phyloP scores from a whole-genome alignment of 2,797 vertebrate species.

The Meda fulgida region DNA sequence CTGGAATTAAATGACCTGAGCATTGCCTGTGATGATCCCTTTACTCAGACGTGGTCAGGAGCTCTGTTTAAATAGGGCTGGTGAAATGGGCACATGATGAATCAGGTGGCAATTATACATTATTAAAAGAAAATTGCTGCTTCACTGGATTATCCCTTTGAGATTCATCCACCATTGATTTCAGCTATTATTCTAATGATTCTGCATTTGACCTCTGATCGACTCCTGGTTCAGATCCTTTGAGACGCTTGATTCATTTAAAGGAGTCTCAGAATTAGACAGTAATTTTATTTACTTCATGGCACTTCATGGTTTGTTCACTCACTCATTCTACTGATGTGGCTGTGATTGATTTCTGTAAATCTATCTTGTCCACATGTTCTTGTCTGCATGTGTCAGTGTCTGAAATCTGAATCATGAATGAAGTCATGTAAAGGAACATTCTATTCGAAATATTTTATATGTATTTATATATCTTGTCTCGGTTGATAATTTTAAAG shows the following conservation, averaged over 20 bases:
- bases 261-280: conserved; percentile 17
- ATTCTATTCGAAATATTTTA: background rate
- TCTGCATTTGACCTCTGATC: conserved; percentile 1
- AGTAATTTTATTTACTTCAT: background rate
- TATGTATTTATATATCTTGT: background rate
- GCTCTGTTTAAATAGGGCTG: conserved; percentile 31
- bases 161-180: background rate
- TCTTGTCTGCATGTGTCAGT: background rate
- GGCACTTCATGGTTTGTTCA: background rate
- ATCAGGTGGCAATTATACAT: conserved; percentile 17
- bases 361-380: too few relatives aligned
- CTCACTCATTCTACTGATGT: background rate
- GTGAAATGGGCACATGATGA: conserved; percentile 1
- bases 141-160: conserved; percentile 20
- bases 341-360: too few relatives aligned
- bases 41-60: background rate
- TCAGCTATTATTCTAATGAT: conserved; percentile 1
- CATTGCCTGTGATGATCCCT: background rate
- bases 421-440: background rate
- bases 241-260: background rate
- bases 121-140: conserved; percentile 22
- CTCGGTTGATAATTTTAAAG: background rate
- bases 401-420: too few relatives aligned
- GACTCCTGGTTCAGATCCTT: background rate
- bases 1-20: background rate